Conservation (phyloP, 2,888 invertebrate genomes). For the Tachystola acroxantha region DNA sequence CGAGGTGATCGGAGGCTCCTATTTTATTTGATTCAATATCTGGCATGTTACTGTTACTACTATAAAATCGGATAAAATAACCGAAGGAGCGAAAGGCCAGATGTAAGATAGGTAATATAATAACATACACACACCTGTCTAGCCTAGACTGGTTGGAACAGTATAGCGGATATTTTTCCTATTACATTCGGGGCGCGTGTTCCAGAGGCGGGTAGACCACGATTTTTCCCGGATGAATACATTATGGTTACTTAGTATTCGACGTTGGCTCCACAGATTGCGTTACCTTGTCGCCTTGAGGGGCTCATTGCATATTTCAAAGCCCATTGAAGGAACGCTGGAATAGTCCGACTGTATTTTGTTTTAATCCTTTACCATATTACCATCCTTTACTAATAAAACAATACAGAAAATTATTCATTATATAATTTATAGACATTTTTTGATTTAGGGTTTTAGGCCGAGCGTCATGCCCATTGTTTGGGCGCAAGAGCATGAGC, state of each 20-base stretch:
- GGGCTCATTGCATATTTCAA: conserved; percentile 54
- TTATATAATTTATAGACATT: too few species aligned
- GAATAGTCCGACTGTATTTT: not conserved
- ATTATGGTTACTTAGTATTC: conserved; percentile 60
- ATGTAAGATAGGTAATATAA: too few species aligned
- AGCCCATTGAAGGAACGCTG: conserved; percentile 8
- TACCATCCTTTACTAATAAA: not conserved
- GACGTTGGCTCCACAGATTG: conserved; percentile 40
- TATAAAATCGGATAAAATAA: too few species aligned
- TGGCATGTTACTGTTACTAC: too few species aligned
- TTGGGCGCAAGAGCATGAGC: too few species aligned
- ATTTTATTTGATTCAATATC: too few species aligned
- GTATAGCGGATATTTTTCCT: conserved; percentile 27
- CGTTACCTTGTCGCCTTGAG: conserved; percentile 62
- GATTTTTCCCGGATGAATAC: conserved; percentile 62
- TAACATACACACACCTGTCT: too few species aligned
- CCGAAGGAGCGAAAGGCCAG: too few species aligned
- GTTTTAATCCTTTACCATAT: not conserved
- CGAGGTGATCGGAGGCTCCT: too few species aligned
- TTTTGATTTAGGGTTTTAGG: too few species aligned
- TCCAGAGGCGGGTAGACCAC: conserved; percentile 30
- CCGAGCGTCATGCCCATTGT: too few species aligned
- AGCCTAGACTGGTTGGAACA: not conserved
- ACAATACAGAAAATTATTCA: too few species aligned
- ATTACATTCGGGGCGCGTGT: conserved; percentile 31